Conservation (phyloP, 2,113 vertebrate species). For the Morone chrysops region DNA sequence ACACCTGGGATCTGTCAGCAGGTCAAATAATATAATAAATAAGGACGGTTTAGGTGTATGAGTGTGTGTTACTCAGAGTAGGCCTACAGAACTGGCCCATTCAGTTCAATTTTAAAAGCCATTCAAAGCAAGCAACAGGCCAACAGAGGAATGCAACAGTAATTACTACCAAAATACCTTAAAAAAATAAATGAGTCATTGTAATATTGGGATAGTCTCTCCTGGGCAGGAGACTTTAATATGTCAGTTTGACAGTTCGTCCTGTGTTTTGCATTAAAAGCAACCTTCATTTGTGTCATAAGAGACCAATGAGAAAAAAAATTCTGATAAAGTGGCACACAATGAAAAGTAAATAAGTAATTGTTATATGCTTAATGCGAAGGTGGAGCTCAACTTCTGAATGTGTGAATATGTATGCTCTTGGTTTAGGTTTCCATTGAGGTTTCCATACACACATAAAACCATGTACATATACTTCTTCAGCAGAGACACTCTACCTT, state of each 20-base stretch:
- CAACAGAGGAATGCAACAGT: not conserved
- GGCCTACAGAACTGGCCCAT: slow-evolving; percentile 7
- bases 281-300: not conserved
- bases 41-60: slow-evolving; percentile 39
- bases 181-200: slow-evolving; percentile 2
- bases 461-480: not conserved
- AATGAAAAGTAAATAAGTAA: not conserved
- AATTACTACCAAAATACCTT: slow-evolving; percentile 3
- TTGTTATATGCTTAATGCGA: not conserved
- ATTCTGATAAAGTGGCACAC: slow-evolving; percentile 6
- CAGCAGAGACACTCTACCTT: slow-evolving; percentile 17
- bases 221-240: not conserved
- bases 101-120: slow-evolving; percentile 31
- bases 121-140: slow-evolving; percentile 19
- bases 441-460: not conserved
- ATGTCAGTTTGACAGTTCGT: not conserved
- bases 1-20: slow-evolving; percentile 74
- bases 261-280: not conserved
- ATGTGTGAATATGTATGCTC: not conserved
- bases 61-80: slow-evolving; percentile 19
- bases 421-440: not conserved
- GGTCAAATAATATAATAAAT: slow-evolving; percentile 68
- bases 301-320: not conserved
- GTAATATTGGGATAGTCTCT: not conserved
- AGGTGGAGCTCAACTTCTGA: not conserved